Conservation (phyloP, 2,888 invertebrate species). For the Dicyrtomina minuta region DNA sequence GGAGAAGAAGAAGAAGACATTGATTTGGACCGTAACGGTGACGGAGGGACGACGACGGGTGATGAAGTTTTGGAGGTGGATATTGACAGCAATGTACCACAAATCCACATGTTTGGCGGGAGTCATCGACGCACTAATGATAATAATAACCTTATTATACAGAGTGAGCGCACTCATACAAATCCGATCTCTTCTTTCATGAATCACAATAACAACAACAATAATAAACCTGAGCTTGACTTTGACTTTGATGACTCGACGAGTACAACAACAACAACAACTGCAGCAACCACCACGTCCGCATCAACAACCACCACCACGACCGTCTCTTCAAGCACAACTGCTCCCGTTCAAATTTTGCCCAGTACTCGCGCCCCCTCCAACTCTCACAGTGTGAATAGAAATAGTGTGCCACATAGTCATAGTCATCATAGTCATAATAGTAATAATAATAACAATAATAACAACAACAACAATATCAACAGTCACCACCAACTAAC, state of each 20-base stretch:
- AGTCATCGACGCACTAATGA: constrained; percentile 33
- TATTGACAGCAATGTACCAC: background rate
- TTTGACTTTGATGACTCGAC: background rate
- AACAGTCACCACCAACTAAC: constrained; percentile 34
- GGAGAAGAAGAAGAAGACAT: constrained; percentile 6
- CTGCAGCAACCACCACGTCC: constrained; percentile 10
- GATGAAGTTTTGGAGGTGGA: constrained; percentile 1
- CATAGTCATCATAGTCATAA: too few relatives aligned
- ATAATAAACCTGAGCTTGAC: too few relatives aligned
- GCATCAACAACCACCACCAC: constrained; percentile 34
- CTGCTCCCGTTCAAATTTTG: constrained; percentile 10
- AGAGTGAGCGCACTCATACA: constrained; percentile 33
- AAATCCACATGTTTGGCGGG: background rate
- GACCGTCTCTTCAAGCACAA: constrained; percentile 14
- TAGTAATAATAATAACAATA: background rate
- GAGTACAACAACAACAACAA: background rate
- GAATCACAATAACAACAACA: background rate
- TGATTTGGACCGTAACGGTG: too few relatives aligned
- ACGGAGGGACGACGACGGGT: too few relatives aligned
- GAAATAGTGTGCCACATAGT: too few relatives aligned
- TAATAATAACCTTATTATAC: constrained; percentile 38
- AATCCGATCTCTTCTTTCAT: background rate
- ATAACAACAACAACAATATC: background rate
- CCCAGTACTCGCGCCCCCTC: background rate
- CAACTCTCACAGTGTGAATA: too few relatives aligned